Evolutionary conservation across 2,888 invertebrate genomes (phyloP), one percentile per base, ranked within the genome.

Genomic region (Drosophila mimica): DNA sequence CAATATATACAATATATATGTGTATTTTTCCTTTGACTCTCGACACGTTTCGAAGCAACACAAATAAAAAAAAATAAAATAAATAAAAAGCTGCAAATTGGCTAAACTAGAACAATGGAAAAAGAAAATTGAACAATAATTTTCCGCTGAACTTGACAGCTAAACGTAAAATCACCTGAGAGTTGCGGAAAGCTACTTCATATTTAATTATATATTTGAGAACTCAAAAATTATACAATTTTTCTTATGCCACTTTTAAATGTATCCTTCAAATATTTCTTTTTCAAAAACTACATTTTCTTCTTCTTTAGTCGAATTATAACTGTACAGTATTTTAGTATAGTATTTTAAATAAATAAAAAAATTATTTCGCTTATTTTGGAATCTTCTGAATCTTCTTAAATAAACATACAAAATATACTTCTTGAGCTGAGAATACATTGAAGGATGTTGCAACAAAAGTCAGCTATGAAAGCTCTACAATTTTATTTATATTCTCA

Each of bases 131-230:
- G 0, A 30, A 15, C n/a, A 34, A 54, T 46, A 25, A 17, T 31
- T 34, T 43, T 30, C 46, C 46, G 46, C 60, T 57, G 61, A 71
- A 71, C 71, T 71, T 71, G 72, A 46, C n/a, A 51, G 31, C 31
- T 31, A 43, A 6, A 11, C 4, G 7, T 20, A 11, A 38, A 49
- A 38, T 30, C 51, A 11, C 3, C 6, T 9, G 3, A 30, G 11
- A 31, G 17, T n/a, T 8, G 8, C 48, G 28, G 15, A 8, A 28
- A 40, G 40, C 40, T 11, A n/a, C 1, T 31, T n/a, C 11, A 17
- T 0, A 6, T 51, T n/a, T n/a, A 2, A 15, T 28, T 28, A 28
- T 3, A 49, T 49, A 9, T 30, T 11, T 17, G 3, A 15, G 5
- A 30, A 1, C 9, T 28, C 3, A 25, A 25, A 25, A 25, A 25